These are phyloP conservation scores for Drosophila saltans DNA, from an alignment of 1,140 invertebrate species.

Conservation along the genomic window DNA sequence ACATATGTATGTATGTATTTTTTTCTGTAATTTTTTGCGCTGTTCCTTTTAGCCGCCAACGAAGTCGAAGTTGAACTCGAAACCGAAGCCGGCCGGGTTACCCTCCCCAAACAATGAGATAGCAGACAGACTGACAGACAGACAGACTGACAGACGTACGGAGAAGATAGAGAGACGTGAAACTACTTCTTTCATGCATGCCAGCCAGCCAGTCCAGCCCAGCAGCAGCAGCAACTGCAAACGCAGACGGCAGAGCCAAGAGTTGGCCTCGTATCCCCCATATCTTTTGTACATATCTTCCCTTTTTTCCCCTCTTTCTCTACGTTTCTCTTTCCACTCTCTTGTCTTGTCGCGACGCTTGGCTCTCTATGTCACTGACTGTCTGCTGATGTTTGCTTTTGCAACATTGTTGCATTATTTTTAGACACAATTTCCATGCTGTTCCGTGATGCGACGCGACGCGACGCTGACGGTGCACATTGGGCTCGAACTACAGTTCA, in stretches of 20 bases:
- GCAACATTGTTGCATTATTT: slow-evolving; percentile 79
- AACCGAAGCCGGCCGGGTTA: slow-evolving; percentile 10
- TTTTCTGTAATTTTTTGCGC: slow-evolving; percentile 31
- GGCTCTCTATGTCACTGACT: slow-evolving; percentile 51
- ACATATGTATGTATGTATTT: neutral
- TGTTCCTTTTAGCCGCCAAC: slow-evolving; percentile 60
- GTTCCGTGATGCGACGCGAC: slow-evolving; percentile 38
- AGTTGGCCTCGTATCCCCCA: slow-evolving; percentile 15
- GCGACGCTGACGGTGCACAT: slow-evolving; percentile 57
- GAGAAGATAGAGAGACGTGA: neutral
- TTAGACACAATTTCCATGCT: slow-evolving; percentile 72
- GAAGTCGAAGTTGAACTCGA: slow-evolving; percentile 11
- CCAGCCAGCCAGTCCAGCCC: slow-evolving; percentile 3
- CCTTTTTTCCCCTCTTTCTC: neutral
- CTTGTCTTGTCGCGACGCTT: slow-evolving; percentile 18
- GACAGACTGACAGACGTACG: slow-evolving; percentile 47
- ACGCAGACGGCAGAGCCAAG: slow-evolving; percentile 17
- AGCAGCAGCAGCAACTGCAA: neutral
- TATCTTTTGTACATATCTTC: slow-evolving; percentile 9
- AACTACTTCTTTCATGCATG: slow-evolving; percentile 12
- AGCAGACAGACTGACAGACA: slow-evolving; percentile 32
- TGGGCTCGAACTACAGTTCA: slow-evolving; percentile 20
- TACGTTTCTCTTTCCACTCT: neutral
- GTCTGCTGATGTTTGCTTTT: slow-evolving; percentile 75
- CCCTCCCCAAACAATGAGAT: slow-evolving; percentile 68